Evolutionary conservation across 2,888 invertebrate species (phyloP).

Genomic region (Acrobasis suavella): DNA sequence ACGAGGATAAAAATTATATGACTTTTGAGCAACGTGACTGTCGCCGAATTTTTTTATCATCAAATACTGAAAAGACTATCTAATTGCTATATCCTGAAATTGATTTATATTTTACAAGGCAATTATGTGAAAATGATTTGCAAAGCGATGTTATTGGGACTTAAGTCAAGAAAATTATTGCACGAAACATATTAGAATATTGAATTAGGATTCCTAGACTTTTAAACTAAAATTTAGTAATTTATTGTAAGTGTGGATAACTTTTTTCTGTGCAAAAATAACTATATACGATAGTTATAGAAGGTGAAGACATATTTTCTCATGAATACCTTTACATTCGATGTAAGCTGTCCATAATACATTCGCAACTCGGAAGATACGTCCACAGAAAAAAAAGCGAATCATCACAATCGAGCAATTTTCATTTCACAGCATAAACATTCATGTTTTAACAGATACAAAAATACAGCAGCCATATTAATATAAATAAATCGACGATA

Average conservation of each 20-base stretch:
- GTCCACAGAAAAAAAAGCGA: not conserved
- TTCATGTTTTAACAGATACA: not conserved
- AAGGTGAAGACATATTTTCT: no score
- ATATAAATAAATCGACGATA: slow-evolving; percentile 8
- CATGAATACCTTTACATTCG: no score
- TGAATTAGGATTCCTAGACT: not conserved
- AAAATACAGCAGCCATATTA: slow-evolving; percentile 1
- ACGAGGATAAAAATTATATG: slow-evolving; percentile 9
- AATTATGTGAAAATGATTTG: not conserved
- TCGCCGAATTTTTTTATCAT: not conserved
- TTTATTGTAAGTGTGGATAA: no score
- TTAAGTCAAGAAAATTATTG: not conserved
- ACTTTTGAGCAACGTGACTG: slow-evolving; percentile 7
- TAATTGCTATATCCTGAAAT: not conserved
- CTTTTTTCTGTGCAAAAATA: no score
- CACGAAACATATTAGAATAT: not conserved
- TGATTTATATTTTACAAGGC: not conserved
- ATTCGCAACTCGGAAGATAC: not conserved
- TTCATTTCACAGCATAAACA: not conserved
- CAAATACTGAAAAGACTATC: not conserved
- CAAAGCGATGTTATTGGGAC: not conserved
- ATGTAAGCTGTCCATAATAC: no score
- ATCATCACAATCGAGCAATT: not conserved
- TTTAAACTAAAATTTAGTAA: not conserved
- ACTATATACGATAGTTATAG: no score